Evolutionary conservation across 1,140 invertebrate genomes (phyloP), one percentile per base, ranked within the genome.

Genomic region (Parasteatoda tepidariorum): DNA sequence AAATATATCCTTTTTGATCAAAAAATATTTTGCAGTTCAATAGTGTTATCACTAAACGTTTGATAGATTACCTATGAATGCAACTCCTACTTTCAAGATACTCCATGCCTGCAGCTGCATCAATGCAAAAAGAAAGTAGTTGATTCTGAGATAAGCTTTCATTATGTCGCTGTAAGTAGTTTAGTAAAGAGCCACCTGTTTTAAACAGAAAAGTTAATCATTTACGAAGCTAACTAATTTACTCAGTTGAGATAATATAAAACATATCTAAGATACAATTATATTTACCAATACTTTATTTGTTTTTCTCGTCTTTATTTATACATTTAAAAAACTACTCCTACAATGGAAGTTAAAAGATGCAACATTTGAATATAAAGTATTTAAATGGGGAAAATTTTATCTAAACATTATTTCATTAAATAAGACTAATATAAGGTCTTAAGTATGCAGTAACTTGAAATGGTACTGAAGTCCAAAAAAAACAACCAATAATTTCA

Each of bases 41-140:
- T 41, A 41, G 13, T 41, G n/a, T n/a, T n/a, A n/a, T n/a, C n/a
- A n/a, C n/a, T n/a, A n/a, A 11, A 73, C 22, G 15, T 22, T 30
- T 33, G 22, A 31, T 34, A 61, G 48, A 78, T 84, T 87, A 90
- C 89, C 90, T 92, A 90, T 99, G 97, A 87, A 99, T 98, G 88
- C 97, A 98, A 90, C 95, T 96, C 89, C 97, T 97, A 13, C 94
- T 95, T 90, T 98, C 97, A 82, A 99, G 91, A 90, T 99, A 99
- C 61, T 94, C 92, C 97, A 99, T 98, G 85, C 96, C 97, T 85
- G 94, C 95, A 15, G 96, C 95, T 2, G 96, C 95, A 91, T 99
- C 97, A 70, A 94, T 92, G 88, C 96, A 98, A 96, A 98, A 98
- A 76, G 93, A 92, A 48, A 92, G 91, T 2, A 87, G 83, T 34